Conservation (phyloP, 2,888 invertebrate species). For the Alsophila aescularia region DNA sequence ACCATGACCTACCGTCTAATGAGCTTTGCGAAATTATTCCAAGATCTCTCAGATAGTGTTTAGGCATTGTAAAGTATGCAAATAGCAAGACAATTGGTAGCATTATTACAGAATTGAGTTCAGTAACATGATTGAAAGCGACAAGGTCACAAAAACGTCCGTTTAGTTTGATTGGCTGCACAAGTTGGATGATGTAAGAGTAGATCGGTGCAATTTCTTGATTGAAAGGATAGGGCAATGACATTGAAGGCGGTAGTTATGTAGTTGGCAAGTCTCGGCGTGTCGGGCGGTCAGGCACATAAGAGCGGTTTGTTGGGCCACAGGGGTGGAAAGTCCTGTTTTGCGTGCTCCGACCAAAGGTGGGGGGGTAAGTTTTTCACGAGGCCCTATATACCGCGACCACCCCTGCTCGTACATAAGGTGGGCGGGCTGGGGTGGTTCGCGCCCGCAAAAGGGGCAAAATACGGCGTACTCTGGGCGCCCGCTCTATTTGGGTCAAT, state of each 20-base stretch:
- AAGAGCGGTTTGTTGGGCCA: slow-evolving; percentile 71
- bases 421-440: slow-evolving; percentile 81
- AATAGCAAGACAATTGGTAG: background rate
- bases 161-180: slow-evolving; percentile 27
- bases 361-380: slow-evolving; percentile 84
- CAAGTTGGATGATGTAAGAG: slow-evolving; percentile 27
- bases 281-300: slow-evolving; percentile 65
- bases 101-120: background rate
- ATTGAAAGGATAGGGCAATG: slow-evolving; percentile 37
- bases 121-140: background rate
- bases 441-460: slow-evolving; percentile 85
- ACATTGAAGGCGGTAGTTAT: slow-evolving; percentile 36
- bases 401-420: slow-evolving; percentile 83
- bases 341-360: slow-evolving; percentile 79
- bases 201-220: slow-evolving; percentile 33
- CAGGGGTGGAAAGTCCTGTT: slow-evolving; percentile 81
- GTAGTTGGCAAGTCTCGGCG: slow-evolving; percentile 37
- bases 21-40: slow-evolving; percentile 9
- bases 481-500: slow-evolving; percentile 85
- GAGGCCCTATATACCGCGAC: slow-evolving; percentile 84
- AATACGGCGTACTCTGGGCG: slow-evolving; percentile 85
- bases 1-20: slow-evolving; percentile 28
- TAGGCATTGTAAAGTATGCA: background rate
- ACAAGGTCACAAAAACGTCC: background rate
- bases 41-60: background rate